These are phyloP conservation scores for Hapalemur alaotrensis DNA, from an alignment of 2,797 vertebrate species.

Conservation along the genomic window DNA sequence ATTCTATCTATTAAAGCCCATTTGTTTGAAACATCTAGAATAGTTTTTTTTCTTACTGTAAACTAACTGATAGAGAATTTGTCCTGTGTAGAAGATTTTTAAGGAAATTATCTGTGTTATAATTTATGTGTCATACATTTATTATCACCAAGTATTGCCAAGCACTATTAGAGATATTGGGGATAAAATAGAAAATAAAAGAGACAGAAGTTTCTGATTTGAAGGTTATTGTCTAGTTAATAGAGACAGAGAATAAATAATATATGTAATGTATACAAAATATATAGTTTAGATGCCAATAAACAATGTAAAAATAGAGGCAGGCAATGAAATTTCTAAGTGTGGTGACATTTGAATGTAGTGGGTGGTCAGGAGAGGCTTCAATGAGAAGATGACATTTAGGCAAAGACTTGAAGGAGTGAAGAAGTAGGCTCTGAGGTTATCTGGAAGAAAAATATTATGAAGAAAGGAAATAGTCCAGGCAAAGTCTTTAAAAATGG, in stretches of 20 bases:
- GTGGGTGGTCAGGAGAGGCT: neutral
- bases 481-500: neutral
- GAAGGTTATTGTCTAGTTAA: neutral
- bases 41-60: neutral
- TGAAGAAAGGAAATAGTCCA: neutral
- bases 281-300: neutral
- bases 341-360: neutral
- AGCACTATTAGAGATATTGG: neutral
- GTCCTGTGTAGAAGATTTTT: neutral
- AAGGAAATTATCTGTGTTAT: neutral
- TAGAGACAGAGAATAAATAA: neutral
- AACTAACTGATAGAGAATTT: neutral
- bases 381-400: neutral
- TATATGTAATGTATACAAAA: neutral
- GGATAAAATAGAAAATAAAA: neutral
- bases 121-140: neutral
- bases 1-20: neutral
- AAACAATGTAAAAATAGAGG: neutral
- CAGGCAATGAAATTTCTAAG: neutral
- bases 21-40: neutral
- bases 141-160: neutral
- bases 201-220: neutral
- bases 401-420: neutral
- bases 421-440: neutral
- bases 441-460: neutral